Evolutionary conservation across 2,888 invertebrate species (phyloP).

Genomic region (Nesidiocoris tenuis): DNA sequence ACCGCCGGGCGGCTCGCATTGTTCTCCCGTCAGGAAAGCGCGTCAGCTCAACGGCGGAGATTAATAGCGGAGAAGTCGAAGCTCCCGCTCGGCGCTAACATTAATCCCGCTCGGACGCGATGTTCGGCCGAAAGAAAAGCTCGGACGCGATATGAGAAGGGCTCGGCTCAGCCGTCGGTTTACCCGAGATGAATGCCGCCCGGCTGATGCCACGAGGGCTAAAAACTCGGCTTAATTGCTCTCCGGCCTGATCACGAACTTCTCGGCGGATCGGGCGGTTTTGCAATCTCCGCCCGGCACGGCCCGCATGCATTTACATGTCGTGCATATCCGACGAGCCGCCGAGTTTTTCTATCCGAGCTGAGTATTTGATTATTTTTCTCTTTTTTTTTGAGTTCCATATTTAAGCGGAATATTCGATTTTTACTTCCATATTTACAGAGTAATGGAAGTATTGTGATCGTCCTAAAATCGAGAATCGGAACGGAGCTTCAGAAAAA

Average conservation of each 20-base stretch:
- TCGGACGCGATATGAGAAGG: neutral
- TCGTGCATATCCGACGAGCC: too few species aligned
- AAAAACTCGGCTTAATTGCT: constrained; percentile 27
- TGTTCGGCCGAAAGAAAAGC: neutral
- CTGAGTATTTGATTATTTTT: too few species aligned
- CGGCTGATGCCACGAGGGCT: constrained; percentile 11
- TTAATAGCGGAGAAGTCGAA: neutral
- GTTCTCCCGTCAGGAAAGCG: constrained; percentile 17
- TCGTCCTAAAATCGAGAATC: too few species aligned
- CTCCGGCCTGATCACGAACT: constrained; percentile 25
- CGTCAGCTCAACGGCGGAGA: neutral
- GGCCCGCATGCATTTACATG: constrained; percentile 11
- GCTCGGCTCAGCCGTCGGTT: neutral
- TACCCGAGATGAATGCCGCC: constrained; percentile 10
- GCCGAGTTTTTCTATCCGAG: too few species aligned
- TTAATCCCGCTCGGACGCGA: constrained; percentile 2
- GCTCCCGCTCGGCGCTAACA: constrained; percentile 10
- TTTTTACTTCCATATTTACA: too few species aligned
- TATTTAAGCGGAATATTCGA: too few species aligned
- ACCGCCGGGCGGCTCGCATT: neutral
- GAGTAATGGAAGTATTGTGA: too few species aligned
- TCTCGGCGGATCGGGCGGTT: constrained; percentile 18
- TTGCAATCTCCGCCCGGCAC: constrained; percentile 6
- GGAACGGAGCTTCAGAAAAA: too few species aligned
- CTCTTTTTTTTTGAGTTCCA: too few species aligned